Percentiles rank a stretch among this genome's conserved stretches.
Evolutionary conservation across 2,888 invertebrate genomes (phyloP).

Genomic region (Parascotia fuliginaria): DNA sequence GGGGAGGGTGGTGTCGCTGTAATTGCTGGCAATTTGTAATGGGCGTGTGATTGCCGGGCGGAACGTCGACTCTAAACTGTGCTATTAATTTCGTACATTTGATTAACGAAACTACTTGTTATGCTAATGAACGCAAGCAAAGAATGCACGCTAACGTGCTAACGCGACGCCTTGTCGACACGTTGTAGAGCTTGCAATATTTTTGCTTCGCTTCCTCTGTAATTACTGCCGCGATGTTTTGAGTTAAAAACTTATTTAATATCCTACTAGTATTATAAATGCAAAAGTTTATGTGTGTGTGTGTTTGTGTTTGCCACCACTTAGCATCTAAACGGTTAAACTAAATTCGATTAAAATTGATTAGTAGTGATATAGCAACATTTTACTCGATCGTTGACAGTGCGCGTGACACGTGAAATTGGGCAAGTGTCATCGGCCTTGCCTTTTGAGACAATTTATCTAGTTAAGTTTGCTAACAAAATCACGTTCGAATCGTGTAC

Average conservation of each 20-base stretch:
- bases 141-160: constrained; percentile 82
- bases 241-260: constrained; percentile 61
- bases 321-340: constrained; percentile 20
- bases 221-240: constrained; percentile 65
- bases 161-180: constrained; percentile 81
- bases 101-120: constrained; percentile 86
- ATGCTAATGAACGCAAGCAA: constrained; percentile 82
- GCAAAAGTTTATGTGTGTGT: no score
- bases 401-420: constrained; percentile 31
- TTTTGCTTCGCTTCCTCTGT: constrained; percentile 70
- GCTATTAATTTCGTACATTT: constrained; percentile 86
- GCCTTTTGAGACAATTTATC: constrained; percentile 46
- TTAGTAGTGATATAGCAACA: no score
- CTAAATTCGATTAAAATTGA: no score
- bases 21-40: constrained; percentile 84
- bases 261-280: no score
- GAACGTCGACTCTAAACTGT: constrained; percentile 81
- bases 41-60: constrained; percentile 81
- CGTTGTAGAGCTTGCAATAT: constrained; percentile 77
- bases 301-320: constrained; percentile 24
- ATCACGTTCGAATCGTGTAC: constrained; percentile 43
- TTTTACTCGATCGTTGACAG: constrained; percentile 52
- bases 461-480: constrained; percentile 50
- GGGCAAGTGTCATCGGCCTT: constrained; percentile 42
- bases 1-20: constrained; percentile 72